These are phyloP conservation scores for Caenorhabditis macrosperma DNA, from an alignment of 2,888 invertebrate species.

Conservation along the genomic window DNA sequence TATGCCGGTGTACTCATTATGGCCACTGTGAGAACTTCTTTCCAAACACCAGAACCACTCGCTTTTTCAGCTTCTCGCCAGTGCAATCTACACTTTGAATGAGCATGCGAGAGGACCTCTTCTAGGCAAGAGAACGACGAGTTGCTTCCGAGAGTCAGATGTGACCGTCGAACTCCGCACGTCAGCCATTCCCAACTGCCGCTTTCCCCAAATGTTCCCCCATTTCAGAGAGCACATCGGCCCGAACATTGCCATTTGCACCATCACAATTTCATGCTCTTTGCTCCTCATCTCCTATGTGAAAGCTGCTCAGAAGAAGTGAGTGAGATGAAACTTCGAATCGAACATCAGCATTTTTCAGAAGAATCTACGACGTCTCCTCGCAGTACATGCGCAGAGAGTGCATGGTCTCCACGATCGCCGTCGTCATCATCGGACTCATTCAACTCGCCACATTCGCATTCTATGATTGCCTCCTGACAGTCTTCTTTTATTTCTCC, in stretches of 20 bases:
- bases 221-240: constrained; percentile 35
- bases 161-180: constrained; percentile 13
- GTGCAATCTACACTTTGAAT: constrained; percentile 9
- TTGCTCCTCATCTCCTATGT: constrained; percentile 17
- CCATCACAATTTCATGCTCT: constrained; percentile 15
- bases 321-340: not conserved
- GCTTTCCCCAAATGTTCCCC: not conserved
- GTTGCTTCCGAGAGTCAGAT: constrained; percentile 43
- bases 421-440: constrained; percentile 15
- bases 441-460: constrained; percentile 24
- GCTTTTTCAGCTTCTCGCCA: not conserved
- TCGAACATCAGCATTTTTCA: constrained; percentile 1
- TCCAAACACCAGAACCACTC: no score
- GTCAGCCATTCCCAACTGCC: not conserved
- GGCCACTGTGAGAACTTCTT: not conserved
- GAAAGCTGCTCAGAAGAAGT: constrained; percentile 9
- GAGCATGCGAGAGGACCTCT: constrained; percentile 15
- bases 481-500: not conserved
- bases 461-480: constrained; percentile 6
- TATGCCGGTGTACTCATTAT: not conserved
- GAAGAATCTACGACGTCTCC: constrained; percentile 27
- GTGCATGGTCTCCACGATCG: constrained; percentile 16
- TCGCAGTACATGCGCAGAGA: constrained; percentile 27
- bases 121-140: constrained; percentile 20
- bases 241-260: constrained; percentile 31